phyloP scores from a whole-genome alignment of 2,888 invertebrate species.

The Pyrocoelia pectoralis region DNA sequence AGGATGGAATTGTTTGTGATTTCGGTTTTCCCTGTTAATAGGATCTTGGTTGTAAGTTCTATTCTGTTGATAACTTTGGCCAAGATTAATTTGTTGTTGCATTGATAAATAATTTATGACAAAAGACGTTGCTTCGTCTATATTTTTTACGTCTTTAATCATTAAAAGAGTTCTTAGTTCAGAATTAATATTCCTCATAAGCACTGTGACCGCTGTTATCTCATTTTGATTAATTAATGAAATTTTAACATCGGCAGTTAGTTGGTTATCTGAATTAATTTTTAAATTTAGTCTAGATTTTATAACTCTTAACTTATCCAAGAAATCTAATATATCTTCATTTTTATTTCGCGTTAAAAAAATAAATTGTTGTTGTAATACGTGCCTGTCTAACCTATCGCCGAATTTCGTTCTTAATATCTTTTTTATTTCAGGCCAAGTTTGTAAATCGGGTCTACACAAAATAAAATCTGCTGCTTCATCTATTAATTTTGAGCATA shows the following conservation, averaged over 20 bases:
- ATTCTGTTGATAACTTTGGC: background rate
- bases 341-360: no score
- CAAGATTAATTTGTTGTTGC: conserved; percentile 1
- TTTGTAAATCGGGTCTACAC: no score
- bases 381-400: background rate
- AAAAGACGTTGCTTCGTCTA: no score
- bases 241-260: no score
- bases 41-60: background rate
- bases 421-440: no score
- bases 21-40: background rate
- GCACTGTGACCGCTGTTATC: background rate
- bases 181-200: background rate
- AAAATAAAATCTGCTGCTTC: no score
- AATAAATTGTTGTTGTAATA: no score
- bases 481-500: no score
- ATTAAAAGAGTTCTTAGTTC: no score
- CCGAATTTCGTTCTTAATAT: background rate
- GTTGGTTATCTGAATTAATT: background rate
- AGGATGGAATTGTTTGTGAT: background rate
- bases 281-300: background rate
- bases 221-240: background rate
- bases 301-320: background rate
- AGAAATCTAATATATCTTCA: no score
- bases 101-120: no score
- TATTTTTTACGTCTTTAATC: no score